Percentiles rank a stretch among this genome's conserved stretches.
These are phyloP conservation scores for Troides helena DNA, from an alignment of 2,888 invertebrate genomes.

Conservation along the genomic window DNA sequence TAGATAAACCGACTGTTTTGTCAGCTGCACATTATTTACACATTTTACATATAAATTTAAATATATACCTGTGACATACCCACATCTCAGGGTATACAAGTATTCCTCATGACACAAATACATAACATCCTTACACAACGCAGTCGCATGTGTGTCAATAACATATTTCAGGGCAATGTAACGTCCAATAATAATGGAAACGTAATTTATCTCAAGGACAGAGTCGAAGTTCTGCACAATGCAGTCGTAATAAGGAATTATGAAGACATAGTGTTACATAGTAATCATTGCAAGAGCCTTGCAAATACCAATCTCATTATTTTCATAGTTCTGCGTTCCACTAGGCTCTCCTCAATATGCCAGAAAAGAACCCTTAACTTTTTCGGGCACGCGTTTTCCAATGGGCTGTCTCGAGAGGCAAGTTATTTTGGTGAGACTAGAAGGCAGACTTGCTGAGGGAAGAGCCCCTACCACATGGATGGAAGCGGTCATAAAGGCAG, in stretches of 20 bases:
- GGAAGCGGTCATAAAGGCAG: too few species aligned
- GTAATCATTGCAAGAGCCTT: slow-evolving; percentile 1
- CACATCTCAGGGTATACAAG: neutral
- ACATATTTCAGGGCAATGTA: slow-evolving; percentile 19
- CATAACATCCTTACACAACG: slow-evolving; percentile 17
- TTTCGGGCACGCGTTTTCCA: too few species aligned
- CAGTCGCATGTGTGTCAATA: slow-evolving; percentile 21
- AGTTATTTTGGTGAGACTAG: too few species aligned
- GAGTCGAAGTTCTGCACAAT: slow-evolving; percentile 7
- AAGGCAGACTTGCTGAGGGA: too few species aligned
- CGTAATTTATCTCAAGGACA: slow-evolving; percentile 18
- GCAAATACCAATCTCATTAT: neutral
- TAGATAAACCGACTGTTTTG: too few species aligned
- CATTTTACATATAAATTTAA: slow-evolving; percentile 25
- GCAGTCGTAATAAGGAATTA: slow-evolving; percentile 18
- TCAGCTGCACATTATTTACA: too few species aligned
- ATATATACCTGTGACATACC: slow-evolving; percentile 13
- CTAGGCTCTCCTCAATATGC: too few species aligned
- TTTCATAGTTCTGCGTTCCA: too few species aligned
- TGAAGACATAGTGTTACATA: slow-evolving; percentile 10
- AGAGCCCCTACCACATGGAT: too few species aligned
- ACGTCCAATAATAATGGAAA: slow-evolving; percentile 17
- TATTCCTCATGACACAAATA: slow-evolving; percentile 20
- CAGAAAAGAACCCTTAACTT: too few species aligned
- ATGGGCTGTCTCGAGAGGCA: too few species aligned